Percentiles rank a stretch among this genome's conserved stretches.
phyloP scores from a whole-genome alignment of 2,888 invertebrate species.

The Pardosa pseudoannulata region DNA sequence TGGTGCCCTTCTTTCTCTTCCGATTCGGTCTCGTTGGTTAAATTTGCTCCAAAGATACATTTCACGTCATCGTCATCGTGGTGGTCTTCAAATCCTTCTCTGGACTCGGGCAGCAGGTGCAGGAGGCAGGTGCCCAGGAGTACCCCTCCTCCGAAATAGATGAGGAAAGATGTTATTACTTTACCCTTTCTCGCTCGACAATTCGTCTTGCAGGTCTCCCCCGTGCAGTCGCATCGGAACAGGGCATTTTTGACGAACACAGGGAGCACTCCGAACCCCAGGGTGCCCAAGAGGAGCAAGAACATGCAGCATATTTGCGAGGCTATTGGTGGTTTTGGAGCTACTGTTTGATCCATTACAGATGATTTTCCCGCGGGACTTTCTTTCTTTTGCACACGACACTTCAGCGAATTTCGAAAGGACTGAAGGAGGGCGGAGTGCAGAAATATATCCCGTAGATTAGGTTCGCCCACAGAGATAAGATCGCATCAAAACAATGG shows the following conservation, averaged over 20 bases:
- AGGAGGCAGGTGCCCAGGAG: constrained; percentile 88
- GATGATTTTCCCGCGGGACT: background rate
- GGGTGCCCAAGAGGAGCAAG: constrained; percentile 54
- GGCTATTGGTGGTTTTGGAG: constrained; percentile 9
- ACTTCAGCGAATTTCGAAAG: background rate
- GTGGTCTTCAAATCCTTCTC: constrained; percentile 81
- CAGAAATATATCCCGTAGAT: background rate
- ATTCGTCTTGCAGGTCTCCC: constrained; percentile 8
- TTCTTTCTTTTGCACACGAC: constrained; percentile 12
- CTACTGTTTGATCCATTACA: constrained; percentile 7
- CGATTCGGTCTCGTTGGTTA: background rate
- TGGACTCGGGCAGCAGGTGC: constrained; percentile 88
- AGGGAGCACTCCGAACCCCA: constrained; percentile 33
- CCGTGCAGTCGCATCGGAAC: constrained; percentile 40
- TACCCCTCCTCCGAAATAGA: constrained; percentile 92
- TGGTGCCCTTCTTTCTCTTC: constrained; percentile 3
- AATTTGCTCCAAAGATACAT: no score
- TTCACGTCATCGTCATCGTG: constrained; percentile 4
- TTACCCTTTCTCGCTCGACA: constrained; percentile 44
- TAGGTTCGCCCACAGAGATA: background rate
- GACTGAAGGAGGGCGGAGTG: background rate
- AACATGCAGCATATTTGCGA: constrained; percentile 43
- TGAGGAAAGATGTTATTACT: constrained; percentile 55
- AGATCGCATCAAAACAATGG: background rate
- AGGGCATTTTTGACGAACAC: constrained; percentile 41